These are phyloP conservation scores for Nomada flava DNA, from an alignment of 2,888 invertebrate genomes.

Conservation along the genomic window DNA sequence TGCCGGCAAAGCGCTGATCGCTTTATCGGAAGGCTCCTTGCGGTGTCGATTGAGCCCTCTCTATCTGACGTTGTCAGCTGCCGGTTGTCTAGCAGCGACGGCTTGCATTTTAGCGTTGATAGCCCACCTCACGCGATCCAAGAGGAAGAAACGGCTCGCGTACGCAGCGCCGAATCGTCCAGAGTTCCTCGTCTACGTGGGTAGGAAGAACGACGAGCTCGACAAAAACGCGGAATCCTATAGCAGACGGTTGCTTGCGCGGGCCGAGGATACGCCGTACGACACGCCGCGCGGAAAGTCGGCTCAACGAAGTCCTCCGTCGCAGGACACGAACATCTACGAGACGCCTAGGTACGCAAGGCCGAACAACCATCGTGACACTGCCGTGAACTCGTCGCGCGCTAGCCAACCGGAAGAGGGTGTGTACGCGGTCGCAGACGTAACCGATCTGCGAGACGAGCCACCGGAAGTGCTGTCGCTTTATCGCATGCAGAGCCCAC, in stretches of 20 bases:
- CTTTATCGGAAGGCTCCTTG: constrained; percentile 78
- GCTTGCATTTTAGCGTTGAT: constrained; percentile 80
- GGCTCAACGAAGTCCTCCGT: constrained; percentile 56
- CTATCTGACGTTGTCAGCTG: constrained; percentile 81
- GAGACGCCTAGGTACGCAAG: constrained; percentile 78
- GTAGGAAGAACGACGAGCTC: constrained; percentile 76
- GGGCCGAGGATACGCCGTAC: constrained; percentile 80
- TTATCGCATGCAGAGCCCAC: constrained; percentile 76
- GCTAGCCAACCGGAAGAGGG: constrained; percentile 67
- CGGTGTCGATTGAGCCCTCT: constrained; percentile 79
- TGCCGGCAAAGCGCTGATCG: constrained; percentile 80
- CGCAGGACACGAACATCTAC: constrained; percentile 78
- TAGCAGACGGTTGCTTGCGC: constrained; percentile 77
- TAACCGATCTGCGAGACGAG: constrained; percentile 78
- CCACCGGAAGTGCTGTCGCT: constrained; percentile 79
- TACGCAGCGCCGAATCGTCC: constrained; percentile 80
- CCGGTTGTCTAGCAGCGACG: constrained; percentile 81
- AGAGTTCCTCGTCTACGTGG: constrained; percentile 82
- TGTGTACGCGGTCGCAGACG: constrained; percentile 82
- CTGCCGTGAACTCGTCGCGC: constrained; percentile 31
- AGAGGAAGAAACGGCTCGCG: constrained; percentile 78
- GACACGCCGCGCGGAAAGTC: constrained; percentile 73
- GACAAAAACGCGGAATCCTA: constrained; percentile 80
- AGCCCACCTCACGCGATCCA: constrained; percentile 78
- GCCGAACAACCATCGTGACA: constrained; percentile 45